A percentile compares a stretch with the other conserved stretches of the same genome.
These are phyloP conservation scores for Orussus abietinus DNA, from an alignment of 1,140 invertebrate genomes.

Conservation along the genomic window DNA sequence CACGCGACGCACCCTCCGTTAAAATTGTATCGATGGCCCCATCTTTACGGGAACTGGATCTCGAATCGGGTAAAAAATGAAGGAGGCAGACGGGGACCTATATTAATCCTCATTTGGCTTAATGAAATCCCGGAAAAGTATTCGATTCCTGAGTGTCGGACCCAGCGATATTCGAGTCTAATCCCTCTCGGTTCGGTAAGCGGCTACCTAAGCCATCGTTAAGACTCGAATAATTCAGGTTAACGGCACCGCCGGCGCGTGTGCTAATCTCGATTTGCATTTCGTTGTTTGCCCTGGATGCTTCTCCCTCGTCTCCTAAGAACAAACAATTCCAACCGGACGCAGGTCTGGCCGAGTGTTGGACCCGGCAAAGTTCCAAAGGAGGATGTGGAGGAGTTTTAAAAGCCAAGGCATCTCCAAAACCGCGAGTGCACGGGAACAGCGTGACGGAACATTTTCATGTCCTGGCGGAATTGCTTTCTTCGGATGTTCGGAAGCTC, in stretches of 20 bases:
- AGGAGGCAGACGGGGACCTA: too few species aligned
- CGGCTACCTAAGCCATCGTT: conserved; percentile 52
- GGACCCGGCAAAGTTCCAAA: too few species aligned
- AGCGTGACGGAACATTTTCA: conserved; percentile 4
- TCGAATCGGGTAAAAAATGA: too few species aligned
- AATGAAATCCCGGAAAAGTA: too few species aligned
- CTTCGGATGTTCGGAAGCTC: conserved; percentile 16
- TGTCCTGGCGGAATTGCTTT: conserved; percentile 22
- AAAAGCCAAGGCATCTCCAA: neutral
- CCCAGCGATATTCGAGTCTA: conserved; percentile 50
- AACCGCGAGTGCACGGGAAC: neutral
- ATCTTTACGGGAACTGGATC: too few species aligned
- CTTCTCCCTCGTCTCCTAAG: conserved; percentile 13
- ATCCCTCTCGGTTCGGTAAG: conserved; percentile 52
- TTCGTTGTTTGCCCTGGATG: conserved; percentile 18
- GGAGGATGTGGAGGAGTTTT: neutral
- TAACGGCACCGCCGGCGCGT: conserved; percentile 41
- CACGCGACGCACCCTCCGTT: too few species aligned
- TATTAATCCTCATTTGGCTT: too few species aligned
- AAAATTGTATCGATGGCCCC: too few species aligned
- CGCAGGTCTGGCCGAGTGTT: conserved; percentile 16
- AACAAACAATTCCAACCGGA: conserved; percentile 36
- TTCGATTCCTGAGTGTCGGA: too few species aligned
- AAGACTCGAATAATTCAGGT: conserved; percentile 56
- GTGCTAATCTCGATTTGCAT: conserved; percentile 53